Percentiles rank a stretch among this genome's conserved stretches.
Evolutionary conservation across 2,797 vertebrate species (phyloP).

Genomic region (Acropternis orthonyx): DNA sequence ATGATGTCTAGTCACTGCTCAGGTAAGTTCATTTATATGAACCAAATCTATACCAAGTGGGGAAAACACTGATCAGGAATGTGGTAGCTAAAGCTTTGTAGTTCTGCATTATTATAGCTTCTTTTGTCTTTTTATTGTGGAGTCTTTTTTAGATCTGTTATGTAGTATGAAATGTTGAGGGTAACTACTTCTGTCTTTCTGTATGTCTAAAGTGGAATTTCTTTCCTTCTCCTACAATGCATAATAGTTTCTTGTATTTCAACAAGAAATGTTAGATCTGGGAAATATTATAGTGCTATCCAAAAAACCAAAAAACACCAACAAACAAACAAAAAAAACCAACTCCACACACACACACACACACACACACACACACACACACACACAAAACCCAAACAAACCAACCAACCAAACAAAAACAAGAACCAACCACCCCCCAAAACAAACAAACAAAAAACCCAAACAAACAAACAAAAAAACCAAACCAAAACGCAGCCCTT

Average conservation of each 20-base stretch:
- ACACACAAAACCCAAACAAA: too few species aligned
- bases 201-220: neutral
- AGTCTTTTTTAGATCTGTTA: neutral
- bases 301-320: neutral
- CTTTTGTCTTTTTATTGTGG: neutral
- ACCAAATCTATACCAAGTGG: neutral
- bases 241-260: neutral
- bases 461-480: too few species aligned
- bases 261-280: neutral
- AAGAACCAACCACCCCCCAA: too few species aligned
- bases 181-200: neutral
- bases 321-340: too few species aligned
- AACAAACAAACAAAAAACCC: too few species aligned
- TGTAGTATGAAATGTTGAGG: neutral
- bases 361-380: too few species aligned
- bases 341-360: too few species aligned
- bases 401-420: too few species aligned
- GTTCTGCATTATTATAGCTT: neutral
- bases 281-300: neutral
- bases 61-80: neutral
- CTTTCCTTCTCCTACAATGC: neutral
- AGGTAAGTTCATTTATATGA: neutral
- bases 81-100: neutral
- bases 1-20: neutral
- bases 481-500: neutral